These are phyloP conservation scores for Oncorhynchus kisutch DNA, from an alignment of 2,113 vertebrate genomes.

Conservation along the genomic window DNA sequence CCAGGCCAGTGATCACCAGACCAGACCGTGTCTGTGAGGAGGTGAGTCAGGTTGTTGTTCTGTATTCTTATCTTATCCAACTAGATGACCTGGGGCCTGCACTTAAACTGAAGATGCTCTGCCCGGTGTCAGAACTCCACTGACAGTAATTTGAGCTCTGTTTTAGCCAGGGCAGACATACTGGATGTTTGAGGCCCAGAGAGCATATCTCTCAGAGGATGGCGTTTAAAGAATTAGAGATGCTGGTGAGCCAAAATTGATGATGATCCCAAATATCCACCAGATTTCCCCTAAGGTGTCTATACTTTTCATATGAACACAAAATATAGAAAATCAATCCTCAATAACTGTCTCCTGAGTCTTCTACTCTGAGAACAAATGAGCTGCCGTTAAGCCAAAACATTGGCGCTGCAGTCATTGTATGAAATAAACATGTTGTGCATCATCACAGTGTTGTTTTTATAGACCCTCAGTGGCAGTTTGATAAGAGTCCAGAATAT, in stretches of 20 bases:
- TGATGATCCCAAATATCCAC: too few species aligned
- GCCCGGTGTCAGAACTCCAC: slow-evolving; percentile 36
- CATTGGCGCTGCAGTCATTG: neutral
- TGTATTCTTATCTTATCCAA: slow-evolving; percentile 57
- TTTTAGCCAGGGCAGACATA: neutral
- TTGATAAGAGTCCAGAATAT: slow-evolving; percentile 55
- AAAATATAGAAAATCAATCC: neutral
- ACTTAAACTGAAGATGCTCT: slow-evolving; percentile 34
- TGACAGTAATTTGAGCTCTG: neutral
- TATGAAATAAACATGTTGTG: slow-evolving; percentile 18
- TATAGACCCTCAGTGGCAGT: neutral
- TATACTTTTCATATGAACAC: neutral
- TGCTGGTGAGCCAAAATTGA: neutral
- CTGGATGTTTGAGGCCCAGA: neutral
- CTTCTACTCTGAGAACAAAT: neutral
- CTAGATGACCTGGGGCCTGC: slow-evolving; percentile 40
- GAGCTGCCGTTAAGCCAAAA: neutral
- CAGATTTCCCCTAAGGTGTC: neutral
- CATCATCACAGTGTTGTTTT: slow-evolving; percentile 3
- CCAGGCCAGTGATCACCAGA: slow-evolving; percentile 45
- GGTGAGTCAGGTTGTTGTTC: slow-evolving; percentile 17
- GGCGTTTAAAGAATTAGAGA: neutral
- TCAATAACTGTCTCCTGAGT: neutral
- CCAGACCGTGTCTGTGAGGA: slow-evolving; percentile 38
- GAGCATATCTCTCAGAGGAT: neutral